phyloP scores from a whole-genome alignment of 2,113 vertebrate species.

The Sinocyclocheilus anophthalmus region DNA sequence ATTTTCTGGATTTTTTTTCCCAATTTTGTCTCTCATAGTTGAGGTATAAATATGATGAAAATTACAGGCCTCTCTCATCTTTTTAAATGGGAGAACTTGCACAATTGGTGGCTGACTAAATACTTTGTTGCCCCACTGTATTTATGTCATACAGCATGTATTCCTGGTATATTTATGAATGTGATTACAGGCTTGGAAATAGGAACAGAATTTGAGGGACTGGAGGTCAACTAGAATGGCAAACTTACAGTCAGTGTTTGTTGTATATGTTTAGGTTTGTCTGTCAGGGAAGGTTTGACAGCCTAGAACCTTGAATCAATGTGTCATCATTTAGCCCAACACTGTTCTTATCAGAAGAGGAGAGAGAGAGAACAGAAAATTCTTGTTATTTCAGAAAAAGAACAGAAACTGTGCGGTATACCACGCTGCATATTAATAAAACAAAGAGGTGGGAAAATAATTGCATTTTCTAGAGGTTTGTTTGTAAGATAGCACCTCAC shows the following conservation, averaged over 20 bases:
- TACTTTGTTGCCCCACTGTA: too few species aligned
- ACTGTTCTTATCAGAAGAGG: neutral
- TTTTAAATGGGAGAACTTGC: too few species aligned
- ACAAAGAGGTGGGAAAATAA: neutral
- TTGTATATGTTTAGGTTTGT: neutral
- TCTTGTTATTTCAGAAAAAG: neutral
- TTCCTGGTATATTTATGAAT: neutral
- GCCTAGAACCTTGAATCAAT: neutral
- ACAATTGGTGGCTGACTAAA: too few species aligned
- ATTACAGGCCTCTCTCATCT: too few species aligned
- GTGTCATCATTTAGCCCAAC: conserved; percentile 19
- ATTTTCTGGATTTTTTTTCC: too few species aligned
- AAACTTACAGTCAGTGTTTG: neutral
- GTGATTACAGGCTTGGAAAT: neutral
- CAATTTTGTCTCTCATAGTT: too few species aligned
- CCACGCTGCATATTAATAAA: neutral
- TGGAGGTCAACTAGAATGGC: neutral
- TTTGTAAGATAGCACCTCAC: neutral
- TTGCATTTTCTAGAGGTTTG: conserved; percentile 9
- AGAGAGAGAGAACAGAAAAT: neutral
- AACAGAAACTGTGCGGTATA: neutral
- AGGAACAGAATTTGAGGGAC: neutral
- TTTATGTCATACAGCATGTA: neutral
- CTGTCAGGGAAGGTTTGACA: neutral
- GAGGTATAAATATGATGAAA: too few species aligned